These are phyloP conservation scores for Trogon melanurus DNA, from an alignment of 2,113 vertebrate species.

Conservation along the genomic window DNA sequence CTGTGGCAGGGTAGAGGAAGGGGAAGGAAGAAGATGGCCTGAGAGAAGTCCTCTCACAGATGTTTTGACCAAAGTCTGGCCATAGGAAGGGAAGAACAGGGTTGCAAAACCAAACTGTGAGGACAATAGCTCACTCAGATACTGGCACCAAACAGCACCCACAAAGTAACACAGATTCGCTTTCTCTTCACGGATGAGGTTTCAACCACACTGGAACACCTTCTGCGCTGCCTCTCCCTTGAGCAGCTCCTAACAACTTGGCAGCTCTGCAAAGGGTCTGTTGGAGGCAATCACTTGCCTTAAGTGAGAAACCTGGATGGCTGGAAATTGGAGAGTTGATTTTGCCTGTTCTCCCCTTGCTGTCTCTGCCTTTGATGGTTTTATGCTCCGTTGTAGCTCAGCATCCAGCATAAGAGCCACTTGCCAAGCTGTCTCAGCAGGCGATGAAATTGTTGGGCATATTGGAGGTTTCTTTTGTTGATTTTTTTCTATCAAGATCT, in stretches of 20 bases:
- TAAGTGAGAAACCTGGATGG: not conserved
- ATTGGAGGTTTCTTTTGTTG: not conserved
- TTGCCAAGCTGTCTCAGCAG: conserved; percentile 9
- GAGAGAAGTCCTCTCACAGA: not conserved
- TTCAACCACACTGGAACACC: not conserved
- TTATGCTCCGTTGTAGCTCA: not conserved
- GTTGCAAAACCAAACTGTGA: not conserved
- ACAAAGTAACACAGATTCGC: not conserved
- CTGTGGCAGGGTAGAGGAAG: not conserved
- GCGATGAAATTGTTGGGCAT: not conserved
- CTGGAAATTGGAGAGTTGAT: conserved; percentile 11
- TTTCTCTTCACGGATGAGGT: not conserved
- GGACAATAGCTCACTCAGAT: not conserved
- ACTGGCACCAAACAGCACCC: not conserved
- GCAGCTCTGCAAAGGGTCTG: not conserved
- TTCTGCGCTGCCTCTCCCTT: not conserved
- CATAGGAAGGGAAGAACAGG: not conserved
- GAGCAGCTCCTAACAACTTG: not conserved
- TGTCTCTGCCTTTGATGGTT: not conserved
- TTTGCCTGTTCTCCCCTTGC: conserved; percentile 18
- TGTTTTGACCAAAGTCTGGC: not conserved
- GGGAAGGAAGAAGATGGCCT: not conserved
- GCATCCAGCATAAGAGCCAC: not conserved
- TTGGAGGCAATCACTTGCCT: not conserved
- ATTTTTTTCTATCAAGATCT: not conserved